Conservation (phyloP, 2,797 vertebrate genomes). For the Toxotes lorentzi region DNA sequence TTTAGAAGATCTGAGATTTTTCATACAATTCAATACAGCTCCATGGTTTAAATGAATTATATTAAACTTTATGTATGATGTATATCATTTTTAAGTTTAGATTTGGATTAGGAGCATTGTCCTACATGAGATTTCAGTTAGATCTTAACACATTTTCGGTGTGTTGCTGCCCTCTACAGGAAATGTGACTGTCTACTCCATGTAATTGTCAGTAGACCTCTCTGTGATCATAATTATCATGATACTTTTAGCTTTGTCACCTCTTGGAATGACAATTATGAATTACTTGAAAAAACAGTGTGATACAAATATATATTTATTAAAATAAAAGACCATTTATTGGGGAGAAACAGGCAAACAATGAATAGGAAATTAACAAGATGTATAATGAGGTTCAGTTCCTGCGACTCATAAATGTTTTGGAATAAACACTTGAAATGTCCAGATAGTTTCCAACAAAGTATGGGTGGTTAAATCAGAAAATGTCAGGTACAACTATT, state of each 20-base stretch:
- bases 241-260: neutral
- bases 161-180: conserved; percentile 72
- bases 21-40: neutral
- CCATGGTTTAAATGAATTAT: neutral
- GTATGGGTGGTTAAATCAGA: neutral
- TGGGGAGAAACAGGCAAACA: neutral
- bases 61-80: neutral
- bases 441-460: neutral
- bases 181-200: neutral
- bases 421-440: neutral
- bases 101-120: neutral
- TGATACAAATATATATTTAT: conserved; percentile 56
- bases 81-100: neutral
- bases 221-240: neutral
- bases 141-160: conserved; percentile 10
- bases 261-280: neutral
- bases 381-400: neutral
- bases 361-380: neutral
- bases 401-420: neutral
- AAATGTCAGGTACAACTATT: neutral
- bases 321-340: neutral
- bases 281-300: neutral
- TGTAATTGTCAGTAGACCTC: neutral
- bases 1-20: neutral
- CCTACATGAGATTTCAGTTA: neutral